Conservation (phyloP, 1,140 invertebrate genomes). For the Battus philenor region DNA sequence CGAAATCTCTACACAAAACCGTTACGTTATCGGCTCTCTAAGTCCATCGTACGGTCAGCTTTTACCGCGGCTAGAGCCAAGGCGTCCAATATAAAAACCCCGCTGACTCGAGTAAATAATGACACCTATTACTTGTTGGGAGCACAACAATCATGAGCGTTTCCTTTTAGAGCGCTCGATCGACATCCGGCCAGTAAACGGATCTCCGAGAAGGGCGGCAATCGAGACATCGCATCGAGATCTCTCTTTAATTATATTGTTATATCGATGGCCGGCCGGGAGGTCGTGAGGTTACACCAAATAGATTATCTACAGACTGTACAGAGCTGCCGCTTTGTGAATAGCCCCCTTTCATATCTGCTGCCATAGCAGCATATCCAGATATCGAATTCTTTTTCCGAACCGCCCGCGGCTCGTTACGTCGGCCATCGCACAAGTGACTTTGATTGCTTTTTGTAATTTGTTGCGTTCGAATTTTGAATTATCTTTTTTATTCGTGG, state of each 20-base stretch:
- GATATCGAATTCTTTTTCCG: conserved; percentile 53
- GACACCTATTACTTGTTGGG: conserved; percentile 51
- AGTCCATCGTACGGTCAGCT: neutral
- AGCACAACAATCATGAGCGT: conserved; percentile 49
- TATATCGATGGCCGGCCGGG: conserved; percentile 46
- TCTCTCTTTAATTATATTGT: conserved; percentile 75
- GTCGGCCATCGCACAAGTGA: conserved; percentile 35
- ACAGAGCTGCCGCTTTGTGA: conserved; percentile 64
- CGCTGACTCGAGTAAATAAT: conserved; percentile 41
- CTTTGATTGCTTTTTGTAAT: conserved; percentile 66
- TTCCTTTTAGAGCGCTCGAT: conserved; percentile 48
- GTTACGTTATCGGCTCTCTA: conserved; percentile 12
- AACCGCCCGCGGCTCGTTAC: conserved; percentile 39
- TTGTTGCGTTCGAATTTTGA: conserved; percentile 56
- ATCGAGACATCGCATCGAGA: conserved; percentile 38
- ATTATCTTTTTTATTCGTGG: conserved; percentile 37
- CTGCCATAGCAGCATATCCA: conserved; percentile 18
- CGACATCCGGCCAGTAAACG: conserved; percentile 57
- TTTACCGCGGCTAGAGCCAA: conserved; percentile 3
- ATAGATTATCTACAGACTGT: conserved; percentile 71
- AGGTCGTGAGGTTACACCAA: conserved; percentile 72
- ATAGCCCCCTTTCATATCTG: conserved; percentile 63
- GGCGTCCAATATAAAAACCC: conserved; percentile 27
- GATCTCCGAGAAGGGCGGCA: conserved; percentile 29
- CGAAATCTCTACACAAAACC: conserved; percentile 5